Evolutionary conservation across 2,797 vertebrate species (phyloP), one percentile per base, ranked within the genome.

Genomic region (Tadarida brasiliensis): DNA sequence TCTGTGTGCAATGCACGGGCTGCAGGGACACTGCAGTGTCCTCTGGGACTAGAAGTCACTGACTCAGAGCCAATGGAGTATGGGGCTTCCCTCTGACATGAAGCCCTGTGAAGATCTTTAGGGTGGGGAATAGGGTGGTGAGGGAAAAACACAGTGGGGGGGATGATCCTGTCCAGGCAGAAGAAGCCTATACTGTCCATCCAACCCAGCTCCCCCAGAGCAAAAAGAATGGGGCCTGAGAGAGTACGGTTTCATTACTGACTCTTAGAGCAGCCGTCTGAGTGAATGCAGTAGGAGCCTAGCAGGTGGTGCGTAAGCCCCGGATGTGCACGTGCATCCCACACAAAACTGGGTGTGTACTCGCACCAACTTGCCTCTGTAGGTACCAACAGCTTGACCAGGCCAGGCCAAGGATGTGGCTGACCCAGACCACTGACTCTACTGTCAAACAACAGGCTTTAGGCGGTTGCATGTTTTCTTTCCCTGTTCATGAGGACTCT

Each of bases 401-500:
- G 56, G 19, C 61, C 78, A 78, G 39, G 84, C 28, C 15, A 35
- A 73, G 26, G 22, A n/a, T 33, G 65, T 61, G 44, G 70, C 56
- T 71, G 56, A 30, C 33, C 22, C 44, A 71, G 89, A 67, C 24
- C 12, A 28, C 28, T 0, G 3, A 81, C 39, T 67, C 39, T 7
- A 6, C 22, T 71, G 26, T 78, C 49, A 6, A 65, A 68, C 35
- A 73, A 44, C n/a, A 73, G 73, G 47, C 44, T 10, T 44, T 68
- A 39, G 39, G 57, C 35, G 20, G 3, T 22, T 74, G 73, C 47
- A 24, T 1, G 5, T 14, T 63, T 77, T 85, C 61, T 67, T 82
- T 74, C 61, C 26, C 54, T 87, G 47, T 65, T 95, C 44, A 96
- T 4, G 33, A 91, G 30, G 26, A 94, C n/a, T 94, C 91, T 97